Evolutionary conservation across 2,113 vertebrate species (phyloP).

Genomic region (Chloroceryle aenea): DNA sequence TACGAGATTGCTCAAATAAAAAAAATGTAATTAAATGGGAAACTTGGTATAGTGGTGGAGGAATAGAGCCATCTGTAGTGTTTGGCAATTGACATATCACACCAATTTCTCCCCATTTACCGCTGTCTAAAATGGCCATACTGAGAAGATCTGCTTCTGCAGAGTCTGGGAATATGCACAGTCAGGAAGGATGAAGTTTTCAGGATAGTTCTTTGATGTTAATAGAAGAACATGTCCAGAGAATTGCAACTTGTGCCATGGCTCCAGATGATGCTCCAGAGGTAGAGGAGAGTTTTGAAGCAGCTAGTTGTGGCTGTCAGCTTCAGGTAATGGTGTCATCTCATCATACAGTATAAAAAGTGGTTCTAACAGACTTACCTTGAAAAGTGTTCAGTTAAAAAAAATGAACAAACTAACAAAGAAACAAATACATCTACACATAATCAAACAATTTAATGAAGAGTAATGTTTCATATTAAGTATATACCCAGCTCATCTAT

Average conservation of each 20-base stretch:
- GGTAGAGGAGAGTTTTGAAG: background rate
- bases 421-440: background rate
- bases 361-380: background rate
- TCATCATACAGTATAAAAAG: background rate
- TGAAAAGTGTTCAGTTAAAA: background rate
- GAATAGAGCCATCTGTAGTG: background rate
- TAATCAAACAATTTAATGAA: background rate
- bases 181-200: fast-evolving
- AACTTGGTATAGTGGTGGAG: background rate
- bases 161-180: background rate
- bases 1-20: background rate
- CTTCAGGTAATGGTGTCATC: background rate
- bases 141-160: background rate
- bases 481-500: background rate
- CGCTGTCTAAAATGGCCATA: background rate
- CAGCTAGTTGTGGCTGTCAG: background rate
- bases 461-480: background rate
- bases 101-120: background rate
- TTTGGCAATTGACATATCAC: background rate
- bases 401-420: background rate
- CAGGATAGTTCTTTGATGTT: no score
- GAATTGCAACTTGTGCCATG: fast-evolving
- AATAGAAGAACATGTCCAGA: background rate
- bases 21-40: background rate
- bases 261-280: background rate